Conservation (phyloP, 1,140 invertebrate species). For the Polyergus mexicanus region DNA sequence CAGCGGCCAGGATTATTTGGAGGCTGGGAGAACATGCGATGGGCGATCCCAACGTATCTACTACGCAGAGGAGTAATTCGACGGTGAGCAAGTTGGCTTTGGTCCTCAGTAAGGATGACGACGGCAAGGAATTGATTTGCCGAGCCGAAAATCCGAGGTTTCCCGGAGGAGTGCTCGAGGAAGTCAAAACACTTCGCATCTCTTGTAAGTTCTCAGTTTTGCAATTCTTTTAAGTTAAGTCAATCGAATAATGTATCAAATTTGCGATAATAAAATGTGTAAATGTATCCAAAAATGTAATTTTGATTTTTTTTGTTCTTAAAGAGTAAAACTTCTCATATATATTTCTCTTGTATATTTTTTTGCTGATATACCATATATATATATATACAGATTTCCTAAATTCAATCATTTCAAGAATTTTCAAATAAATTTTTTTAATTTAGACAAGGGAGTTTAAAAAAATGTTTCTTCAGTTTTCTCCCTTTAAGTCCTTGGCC, state of each 20-base stretch:
- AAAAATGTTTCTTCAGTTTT: no score
- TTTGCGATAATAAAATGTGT: not conserved
- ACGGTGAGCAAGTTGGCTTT: slow-evolving; percentile 92
- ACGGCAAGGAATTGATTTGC: slow-evolving; percentile 93
- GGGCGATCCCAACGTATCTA: slow-evolving; percentile 86
- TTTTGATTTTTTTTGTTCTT: not conserved
- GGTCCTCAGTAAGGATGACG: slow-evolving; percentile 91
- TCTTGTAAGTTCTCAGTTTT: slow-evolving; percentile 91
- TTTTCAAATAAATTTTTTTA: no score
- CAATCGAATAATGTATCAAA: not conserved
- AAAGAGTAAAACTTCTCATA: no score
- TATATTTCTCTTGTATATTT: not conserved
- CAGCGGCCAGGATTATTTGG: slow-evolving; percentile 91
- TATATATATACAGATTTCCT: not conserved
- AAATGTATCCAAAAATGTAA: not conserved
- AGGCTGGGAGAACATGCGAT: slow-evolving; percentile 89
- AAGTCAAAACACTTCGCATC: slow-evolving; percentile 92
- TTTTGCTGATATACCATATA: not conserved
- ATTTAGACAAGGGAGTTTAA: no score
- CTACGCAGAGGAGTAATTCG: slow-evolving; percentile 88
- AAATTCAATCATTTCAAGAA: not conserved
- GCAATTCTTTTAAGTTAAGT: not conserved
- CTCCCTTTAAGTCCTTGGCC: not conserved
- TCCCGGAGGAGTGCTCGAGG: slow-evolving; percentile 92
- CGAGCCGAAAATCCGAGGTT: slow-evolving; percentile 96